Evolutionary conservation across 2,888 invertebrate species (phyloP).

Genomic region (Latrodectus elegans): DNA sequence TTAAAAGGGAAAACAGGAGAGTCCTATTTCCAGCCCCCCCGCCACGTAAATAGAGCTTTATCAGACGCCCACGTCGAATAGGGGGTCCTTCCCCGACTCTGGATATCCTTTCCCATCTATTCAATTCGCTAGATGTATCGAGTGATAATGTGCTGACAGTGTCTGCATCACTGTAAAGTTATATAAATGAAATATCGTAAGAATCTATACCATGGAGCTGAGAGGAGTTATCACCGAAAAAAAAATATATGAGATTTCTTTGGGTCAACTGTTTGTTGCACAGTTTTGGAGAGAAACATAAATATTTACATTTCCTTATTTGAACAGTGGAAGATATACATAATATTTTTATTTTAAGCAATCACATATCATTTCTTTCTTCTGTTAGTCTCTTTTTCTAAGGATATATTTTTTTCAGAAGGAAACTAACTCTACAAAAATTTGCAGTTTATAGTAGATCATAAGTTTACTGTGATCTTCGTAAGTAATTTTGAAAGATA

Average conservation of each 20-base stretch:
- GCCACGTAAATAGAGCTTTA: conserved; percentile 10
- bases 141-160: neutral
- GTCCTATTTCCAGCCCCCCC: neutral
- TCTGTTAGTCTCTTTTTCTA: too few species aligned
- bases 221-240: neutral
- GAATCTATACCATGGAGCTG: neutral
- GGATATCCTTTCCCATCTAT: neutral
- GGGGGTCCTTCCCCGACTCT: neutral
- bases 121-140: neutral
- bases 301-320: too few species aligned
- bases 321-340: too few species aligned
- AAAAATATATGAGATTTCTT: neutral
- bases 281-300: too few species aligned
- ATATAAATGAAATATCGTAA: neutral
- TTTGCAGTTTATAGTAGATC: too few species aligned
- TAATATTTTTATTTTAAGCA: too few species aligned
- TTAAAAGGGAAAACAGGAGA: conserved; percentile 17
- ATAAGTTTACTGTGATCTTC: too few species aligned
- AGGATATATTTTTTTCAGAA: too few species aligned
- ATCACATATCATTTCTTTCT: too few species aligned
- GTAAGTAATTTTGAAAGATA: too few species aligned
- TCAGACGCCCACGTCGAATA: neutral
- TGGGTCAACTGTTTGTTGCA: neutral
- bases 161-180: neutral
- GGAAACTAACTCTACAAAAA: too few species aligned